Evolutionary conservation across 2,888 invertebrate species (phyloP).

Genomic region (Nowickia ferox): DNA sequence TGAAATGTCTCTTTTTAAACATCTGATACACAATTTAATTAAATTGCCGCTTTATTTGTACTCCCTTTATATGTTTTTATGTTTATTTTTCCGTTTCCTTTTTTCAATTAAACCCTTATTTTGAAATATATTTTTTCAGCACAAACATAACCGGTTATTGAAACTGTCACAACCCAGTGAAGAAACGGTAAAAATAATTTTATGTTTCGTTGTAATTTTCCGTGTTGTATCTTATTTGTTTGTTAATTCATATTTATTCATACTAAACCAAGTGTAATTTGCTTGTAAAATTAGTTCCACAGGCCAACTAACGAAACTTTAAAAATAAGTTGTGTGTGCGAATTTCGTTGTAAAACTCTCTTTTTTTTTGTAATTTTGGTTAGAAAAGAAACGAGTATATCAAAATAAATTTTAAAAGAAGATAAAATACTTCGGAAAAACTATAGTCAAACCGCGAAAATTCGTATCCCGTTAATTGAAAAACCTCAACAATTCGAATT

Average conservation of each 20-base stretch:
- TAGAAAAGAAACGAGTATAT: too few relatives aligned
- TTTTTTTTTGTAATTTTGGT: too few relatives aligned
- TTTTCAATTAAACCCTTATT: slow-evolving; percentile 36
- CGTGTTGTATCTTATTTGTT: slow-evolving; percentile 64
- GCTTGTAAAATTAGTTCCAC: too few relatives aligned
- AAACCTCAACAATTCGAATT: too few relatives aligned
- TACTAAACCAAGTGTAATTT: slow-evolving; percentile 14
- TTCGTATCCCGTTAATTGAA: too few relatives aligned
- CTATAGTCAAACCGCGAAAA: too few relatives aligned
- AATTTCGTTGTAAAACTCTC: too few relatives aligned
- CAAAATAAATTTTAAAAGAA: too few relatives aligned
- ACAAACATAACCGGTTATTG: slow-evolving; percentile 80
- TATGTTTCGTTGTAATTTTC: slow-evolving; percentile 67
- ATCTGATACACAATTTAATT: neutral
- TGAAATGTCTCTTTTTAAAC: slow-evolving; percentile 5
- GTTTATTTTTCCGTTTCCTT: slow-evolving; percentile 13
- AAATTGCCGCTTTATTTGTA: slow-evolving; percentile 35
- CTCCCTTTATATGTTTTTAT: slow-evolving; percentile 30
- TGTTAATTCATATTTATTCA: slow-evolving; percentile 38
- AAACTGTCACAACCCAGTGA: slow-evolving; percentile 82
- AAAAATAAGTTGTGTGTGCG: too few relatives aligned
- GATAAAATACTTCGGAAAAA: too few relatives aligned
- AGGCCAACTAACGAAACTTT: too few relatives aligned
- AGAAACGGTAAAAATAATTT: slow-evolving; percentile 81
- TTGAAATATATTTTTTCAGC: slow-evolving; percentile 78